A percentile compares a stretch with the other conserved stretches of the same genome.
Evolutionary conservation across 2,797 vertebrate genomes (phyloP).

Genomic region (Malacoctenus gilli): DNA sequence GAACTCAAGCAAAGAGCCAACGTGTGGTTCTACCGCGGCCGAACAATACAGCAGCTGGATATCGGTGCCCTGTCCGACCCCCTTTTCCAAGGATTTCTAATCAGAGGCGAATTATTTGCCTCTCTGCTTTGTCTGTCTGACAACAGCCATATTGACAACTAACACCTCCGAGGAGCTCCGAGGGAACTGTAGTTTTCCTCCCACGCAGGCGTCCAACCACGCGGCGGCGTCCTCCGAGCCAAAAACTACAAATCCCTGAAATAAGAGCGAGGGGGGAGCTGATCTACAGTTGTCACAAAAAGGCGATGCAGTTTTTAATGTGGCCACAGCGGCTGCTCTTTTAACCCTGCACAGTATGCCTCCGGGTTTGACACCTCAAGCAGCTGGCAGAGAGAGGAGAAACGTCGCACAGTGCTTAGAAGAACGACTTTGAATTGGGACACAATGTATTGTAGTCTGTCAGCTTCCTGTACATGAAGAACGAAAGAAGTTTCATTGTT

Average conservation of each 20-base stretch:
- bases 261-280: slow-evolving; percentile 23
- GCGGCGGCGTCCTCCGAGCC: slow-evolving; percentile 17
- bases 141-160: slow-evolving; percentile 86
- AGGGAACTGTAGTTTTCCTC: slow-evolving; percentile 80
- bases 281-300: slow-evolving; percentile 67
- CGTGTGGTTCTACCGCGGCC: slow-evolving; percentile 42
- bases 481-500: too few species aligned
- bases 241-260: slow-evolving; percentile 69
- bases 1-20: slow-evolving; percentile 45
- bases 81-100: slow-evolving; percentile 78
- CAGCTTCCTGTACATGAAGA: too few species aligned
- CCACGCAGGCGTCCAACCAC: slow-evolving; percentile 1
- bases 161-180: slow-evolving; percentile 71
- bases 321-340: slow-evolving; percentile 42
- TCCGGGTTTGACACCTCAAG: too few species aligned
- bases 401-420: too few species aligned
- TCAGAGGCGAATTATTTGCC: slow-evolving; percentile 83
- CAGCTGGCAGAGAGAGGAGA: too few species aligned
- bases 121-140: slow-evolving; percentile 87
- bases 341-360: too few species aligned
- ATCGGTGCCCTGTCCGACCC: slow-evolving; percentile 70
- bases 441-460: too few species aligned
- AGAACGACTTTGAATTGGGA: too few species aligned
- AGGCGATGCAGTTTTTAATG: slow-evolving; percentile 66
- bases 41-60: slow-evolving; percentile 38